Conservation (phyloP, 2,113 vertebrate genomes). For the Coryphaenoides rupestris region DNA sequence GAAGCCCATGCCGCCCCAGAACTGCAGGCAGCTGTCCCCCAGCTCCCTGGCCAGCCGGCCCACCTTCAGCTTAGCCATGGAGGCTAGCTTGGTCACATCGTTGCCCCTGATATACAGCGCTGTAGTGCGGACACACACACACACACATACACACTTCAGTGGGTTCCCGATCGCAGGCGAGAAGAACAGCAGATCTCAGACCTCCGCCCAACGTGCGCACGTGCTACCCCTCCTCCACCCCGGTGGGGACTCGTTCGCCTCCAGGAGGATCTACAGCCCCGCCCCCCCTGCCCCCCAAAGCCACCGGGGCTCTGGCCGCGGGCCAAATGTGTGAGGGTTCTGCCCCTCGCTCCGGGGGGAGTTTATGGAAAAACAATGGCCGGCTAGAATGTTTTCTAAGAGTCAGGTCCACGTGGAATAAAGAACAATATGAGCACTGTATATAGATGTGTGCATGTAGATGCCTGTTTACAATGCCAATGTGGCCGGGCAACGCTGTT, state of each 20-base stretch:
- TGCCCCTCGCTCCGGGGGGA: neutral
- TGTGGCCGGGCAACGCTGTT: too few relatives aligned
- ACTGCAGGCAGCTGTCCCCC: constrained; percentile 84
- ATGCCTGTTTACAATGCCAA: too few relatives aligned
- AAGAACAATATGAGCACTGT: too few relatives aligned
- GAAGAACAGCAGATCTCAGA: constrained; percentile 27
- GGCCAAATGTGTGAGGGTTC: neutral
- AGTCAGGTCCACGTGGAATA: too few relatives aligned
- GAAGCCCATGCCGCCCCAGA: constrained; percentile 89
- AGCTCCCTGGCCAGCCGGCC: constrained; percentile 78
- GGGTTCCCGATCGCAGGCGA: constrained; percentile 3
- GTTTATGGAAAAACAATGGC: too few relatives aligned
- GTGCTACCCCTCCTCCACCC: constrained; percentile 14
- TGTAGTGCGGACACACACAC: too few relatives aligned
- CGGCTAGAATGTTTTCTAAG: too few relatives aligned
- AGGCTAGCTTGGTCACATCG: constrained; percentile 83
- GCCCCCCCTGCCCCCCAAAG: neutral
- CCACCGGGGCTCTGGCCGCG: neutral
- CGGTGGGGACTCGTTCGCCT: constrained; percentile 9
- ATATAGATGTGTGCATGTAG: too few relatives aligned
- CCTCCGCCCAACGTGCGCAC: constrained; percentile 3
- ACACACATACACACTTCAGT: too few relatives aligned
- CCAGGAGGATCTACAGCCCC: constrained; percentile 1
- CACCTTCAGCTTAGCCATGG: constrained; percentile 86
- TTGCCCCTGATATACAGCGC: constrained; percentile 79